Evolutionary conservation across 1,140 invertebrate genomes (phyloP).

Genomic region (Nasonia giraulti): DNA sequence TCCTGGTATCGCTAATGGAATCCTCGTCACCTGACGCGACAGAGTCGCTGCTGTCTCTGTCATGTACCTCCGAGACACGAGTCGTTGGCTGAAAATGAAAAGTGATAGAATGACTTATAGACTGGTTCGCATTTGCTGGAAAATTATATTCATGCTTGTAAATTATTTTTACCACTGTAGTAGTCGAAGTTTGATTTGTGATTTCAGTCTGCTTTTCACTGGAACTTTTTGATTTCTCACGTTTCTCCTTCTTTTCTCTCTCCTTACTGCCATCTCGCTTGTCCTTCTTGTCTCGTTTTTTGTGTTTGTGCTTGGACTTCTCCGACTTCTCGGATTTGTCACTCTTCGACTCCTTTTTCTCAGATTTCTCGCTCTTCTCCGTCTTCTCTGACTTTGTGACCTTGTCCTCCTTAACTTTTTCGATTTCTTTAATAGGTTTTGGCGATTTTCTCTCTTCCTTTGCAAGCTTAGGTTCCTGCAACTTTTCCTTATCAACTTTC

Average conservation of each 20-base stretch:
- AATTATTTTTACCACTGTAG: conserved; percentile 53
- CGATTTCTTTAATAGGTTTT: conserved; percentile 66
- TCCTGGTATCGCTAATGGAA: conserved; percentile 57
- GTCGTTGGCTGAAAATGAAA: conserved; percentile 45
- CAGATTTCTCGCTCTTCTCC: conserved; percentile 72
- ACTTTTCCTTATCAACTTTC: conserved; percentile 69
- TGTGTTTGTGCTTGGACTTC: conserved; percentile 73
- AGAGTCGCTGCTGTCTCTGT: conserved; percentile 71
- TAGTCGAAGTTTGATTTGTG: conserved; percentile 52
- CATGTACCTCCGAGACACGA: conserved; percentile 63
- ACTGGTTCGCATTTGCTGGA: too few species aligned
- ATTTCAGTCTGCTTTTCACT: conserved; percentile 63
- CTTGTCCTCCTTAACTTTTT: conserved; percentile 68
- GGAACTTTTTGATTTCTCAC: conserved; percentile 63
- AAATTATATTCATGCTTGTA: too few species aligned
- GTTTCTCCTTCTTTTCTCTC: conserved; percentile 72
- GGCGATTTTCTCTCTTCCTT: conserved; percentile 75
- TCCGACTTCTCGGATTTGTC: conserved; percentile 70
- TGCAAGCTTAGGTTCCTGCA: conserved; percentile 74
- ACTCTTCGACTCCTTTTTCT: conserved; percentile 72
- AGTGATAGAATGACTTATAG: not conserved
- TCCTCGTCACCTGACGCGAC: conserved; percentile 67
- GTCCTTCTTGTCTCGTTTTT: conserved; percentile 75
- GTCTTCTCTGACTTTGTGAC: conserved; percentile 64
- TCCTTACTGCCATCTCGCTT: conserved; percentile 74